A percentile compares a stretch with the other conserved stretches of the same genome.
phyloP scores from a whole-genome alignment of 2,113 vertebrate genomes.

The Cyanoderma ruficeps region DNA sequence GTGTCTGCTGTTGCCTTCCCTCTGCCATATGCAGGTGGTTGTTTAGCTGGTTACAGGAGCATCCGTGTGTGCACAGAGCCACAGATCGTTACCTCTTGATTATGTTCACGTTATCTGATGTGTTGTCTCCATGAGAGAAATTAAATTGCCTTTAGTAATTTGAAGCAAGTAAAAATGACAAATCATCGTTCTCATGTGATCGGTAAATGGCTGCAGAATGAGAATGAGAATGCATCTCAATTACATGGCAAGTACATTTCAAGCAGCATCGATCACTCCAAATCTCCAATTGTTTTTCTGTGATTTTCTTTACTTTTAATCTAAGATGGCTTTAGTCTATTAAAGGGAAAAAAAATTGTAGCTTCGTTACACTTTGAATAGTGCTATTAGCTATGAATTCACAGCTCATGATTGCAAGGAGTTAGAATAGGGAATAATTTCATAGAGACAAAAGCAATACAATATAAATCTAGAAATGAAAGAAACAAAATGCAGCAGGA shows the following conservation, averaged over 20 bases:
- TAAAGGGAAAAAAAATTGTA: neutral
- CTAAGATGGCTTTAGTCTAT: neutral
- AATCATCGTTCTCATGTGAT: slow-evolving; percentile 42
- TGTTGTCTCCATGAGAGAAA: slow-evolving; percentile 37
- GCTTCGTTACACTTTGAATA: slow-evolving; percentile 61
- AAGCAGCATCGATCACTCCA: slow-evolving; percentile 14
- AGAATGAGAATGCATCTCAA: slow-evolving; percentile 47
- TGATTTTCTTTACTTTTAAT: slow-evolving; percentile 45
- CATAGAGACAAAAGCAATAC: slow-evolving; percentile 37
- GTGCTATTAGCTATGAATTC: slow-evolving; percentile 55
- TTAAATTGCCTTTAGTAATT: slow-evolving; percentile 64
- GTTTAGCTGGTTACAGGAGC: neutral
- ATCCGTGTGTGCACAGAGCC: neutral
- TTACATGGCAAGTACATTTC: slow-evolving; percentile 35
- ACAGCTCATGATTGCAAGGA: slow-evolving; percentile 47
- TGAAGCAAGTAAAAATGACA: slow-evolving; percentile 59
- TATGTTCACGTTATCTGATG: slow-evolving; percentile 47
- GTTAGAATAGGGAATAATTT: slow-evolving; percentile 62
- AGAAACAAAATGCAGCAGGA: neutral
- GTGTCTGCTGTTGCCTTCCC: neutral
- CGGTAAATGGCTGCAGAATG: slow-evolving; percentile 26
- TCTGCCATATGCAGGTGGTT: neutral
- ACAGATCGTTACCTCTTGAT: slow-evolving; percentile 57
- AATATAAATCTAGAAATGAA: slow-evolving; percentile 37
- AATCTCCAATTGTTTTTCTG: neutral